Base-by-base conservation (phyloP, 2,888 invertebrate species). In the Aplocera efformata region DNA sequence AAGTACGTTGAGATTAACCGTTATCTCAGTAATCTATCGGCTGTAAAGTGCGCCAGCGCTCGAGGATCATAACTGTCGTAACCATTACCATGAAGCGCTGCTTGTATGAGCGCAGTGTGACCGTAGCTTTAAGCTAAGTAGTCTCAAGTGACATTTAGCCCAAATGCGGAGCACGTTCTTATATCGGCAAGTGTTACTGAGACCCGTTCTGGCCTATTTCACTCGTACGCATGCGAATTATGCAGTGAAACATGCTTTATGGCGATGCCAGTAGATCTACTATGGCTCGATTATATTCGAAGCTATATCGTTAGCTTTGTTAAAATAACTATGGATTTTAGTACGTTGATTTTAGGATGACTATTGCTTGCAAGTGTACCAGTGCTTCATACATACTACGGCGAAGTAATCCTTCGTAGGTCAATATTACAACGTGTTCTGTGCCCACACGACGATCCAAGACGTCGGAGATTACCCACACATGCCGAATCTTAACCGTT, bases 131-230 rank as follows among this genome's bases (percentile, higher is more conserved):
- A 56, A 42, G 32, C 49, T 53, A 42, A 48, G 49, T 31, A 36
- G 36, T 48, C 45, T 51, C 23, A 31, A 36, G 57, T 42, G 38
- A 57, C 58, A 48, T 53, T 48, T 42, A 41, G 30, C 42, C 35
- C 17, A 56, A 56, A 67, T 67, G 63, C 63, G 24, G 50, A 41
- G 39, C 65, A 67, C 65, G 65, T 65, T 41, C 40, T 54, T 44
- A 52, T 57, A 60, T 50, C 51, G 50, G 48, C 60, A 60, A 63
- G 49, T 56, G 52, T 42, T 58, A 59, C 56, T 44, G 44, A 37
- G 52, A 53, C 48, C 48, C 24, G 48, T 5, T 3, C 13, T 17
- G 13, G 5, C 13, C 13, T 17, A 17, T 17, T 5, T 17, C 5
- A 17, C 13, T 17, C 13, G 5, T 17, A 17, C 13, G 13, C n/a